Base-by-base conservation (phyloP, 2,888 invertebrate species). In the Gandaritis pyraliata region DNA sequence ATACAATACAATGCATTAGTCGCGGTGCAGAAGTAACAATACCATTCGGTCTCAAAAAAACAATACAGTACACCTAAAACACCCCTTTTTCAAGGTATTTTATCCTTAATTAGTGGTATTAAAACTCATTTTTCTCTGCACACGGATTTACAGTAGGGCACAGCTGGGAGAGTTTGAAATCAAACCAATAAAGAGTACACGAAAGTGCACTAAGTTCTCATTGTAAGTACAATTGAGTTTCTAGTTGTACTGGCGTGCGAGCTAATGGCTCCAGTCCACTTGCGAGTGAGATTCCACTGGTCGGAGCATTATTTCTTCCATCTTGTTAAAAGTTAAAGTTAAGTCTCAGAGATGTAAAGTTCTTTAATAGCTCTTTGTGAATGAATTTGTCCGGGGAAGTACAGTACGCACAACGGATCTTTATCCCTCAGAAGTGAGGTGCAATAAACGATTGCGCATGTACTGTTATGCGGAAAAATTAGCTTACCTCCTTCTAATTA, bases 191-290 rank as follows among this genome's bases (percentile, higher is more conserved):
- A 58, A n/a, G 47, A 41, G 48, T 59, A 53, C 59, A 53, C 18
- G 59, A 13, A 47, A 59, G 33, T 53, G 59, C 59, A 59, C 59
- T 58, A 36, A 2, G 43, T 7, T 46, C 16, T 41, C 13, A 47
- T 13, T 29, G n/a, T 29, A 29, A 46, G 36, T 29, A 41, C 39
- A 49, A 56, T 29, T 38, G 50, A 29, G 38, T 51, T 45, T 49
- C 16, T 49, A 49, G 58, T 41, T 55, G 38, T 29, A 29, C 18
- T 48, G 39, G 56, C 39, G 12, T 15, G 41, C 49, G 7, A 58
- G 58, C 29, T 58, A 51, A 38, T 51, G 29, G 51, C 33, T 7
- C 46, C 16, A 43, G 41, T 43, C 49, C 16, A 57, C 55, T 38
- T 11, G 23, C 47, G 13, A 12, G 38, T 12, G 15, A 11, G 38